Evolutionary conservation across 1,140 invertebrate species (phyloP), one percentile per base, ranked within the genome.

Genomic region (Choristoneura fumiferana): DNA sequence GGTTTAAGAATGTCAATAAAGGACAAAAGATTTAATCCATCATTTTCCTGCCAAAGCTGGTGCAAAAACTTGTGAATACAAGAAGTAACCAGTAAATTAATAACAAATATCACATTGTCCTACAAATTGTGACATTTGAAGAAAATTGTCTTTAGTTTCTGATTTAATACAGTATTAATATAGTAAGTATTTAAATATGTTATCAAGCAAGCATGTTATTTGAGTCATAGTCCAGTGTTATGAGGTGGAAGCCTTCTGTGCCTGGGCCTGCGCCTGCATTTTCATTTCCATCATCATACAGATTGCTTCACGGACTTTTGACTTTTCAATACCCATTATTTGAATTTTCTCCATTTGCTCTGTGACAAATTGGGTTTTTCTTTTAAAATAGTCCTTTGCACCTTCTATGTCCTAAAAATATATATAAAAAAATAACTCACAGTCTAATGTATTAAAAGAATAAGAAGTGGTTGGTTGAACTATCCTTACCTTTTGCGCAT

Each of bases 321-420:
- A 94, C 82, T 98, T 98, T 76, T 98, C 96, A 45, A 95, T 87
- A 13, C 96, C 94, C 36, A 98, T 89, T 52, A 91, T 90, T 85
- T 98, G 96, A 64, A 98, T 95, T 90, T 97, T 97, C 82, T 98
- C 96, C 90, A 98, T 98, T 91, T 98, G 96, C 81, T 97, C 95
- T 1, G 95, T 96, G 0, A 98, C 93, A 92, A 96, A 98, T 62
- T 95, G 92, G 0, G 97, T 94, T 92, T 97, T 97, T 59, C 97
- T 92, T 87, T 95, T 95, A 78, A 98, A 98, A 76, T 98, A 98
- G 74, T 98, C 95, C 81, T 96, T 96, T 0, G 95, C 96, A 63
- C 94, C 93, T 18, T 92, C 91, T 60, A 96, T 91, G 76, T 93
- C 92, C 93, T 96, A 78, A 45, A 90, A 92, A 62, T 74, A 60